Conservation (phyloP, 2,113 vertebrate species). For the Perca schrenkii region DNA sequence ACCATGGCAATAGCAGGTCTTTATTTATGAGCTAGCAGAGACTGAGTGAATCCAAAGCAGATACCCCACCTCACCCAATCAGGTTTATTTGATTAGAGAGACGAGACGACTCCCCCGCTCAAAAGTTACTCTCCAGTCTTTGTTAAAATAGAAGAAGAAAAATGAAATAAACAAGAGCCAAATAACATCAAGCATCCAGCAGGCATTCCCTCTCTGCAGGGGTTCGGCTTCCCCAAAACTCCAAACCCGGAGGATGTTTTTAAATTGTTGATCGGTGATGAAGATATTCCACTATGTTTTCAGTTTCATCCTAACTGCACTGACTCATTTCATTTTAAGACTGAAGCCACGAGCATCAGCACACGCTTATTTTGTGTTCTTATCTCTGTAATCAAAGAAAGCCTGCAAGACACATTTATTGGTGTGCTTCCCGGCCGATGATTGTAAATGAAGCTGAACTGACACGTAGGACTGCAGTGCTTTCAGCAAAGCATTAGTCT, state of each 20-base stretch:
- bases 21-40: conserved; percentile 55
- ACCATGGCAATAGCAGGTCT: background rate
- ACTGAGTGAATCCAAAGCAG: conserved; percentile 36
- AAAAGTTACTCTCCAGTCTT: conserved; percentile 22
- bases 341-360: conserved; percentile 13
- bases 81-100: conserved; percentile 40
- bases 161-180: conserved; percentile 24
- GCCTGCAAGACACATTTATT: conserved; percentile 36
- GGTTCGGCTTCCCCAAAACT: conserved; percentile 55
- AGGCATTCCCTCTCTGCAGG: conserved; percentile 49
- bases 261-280: conserved; percentile 29
- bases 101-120: conserved; percentile 5
- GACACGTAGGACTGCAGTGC: conserved; percentile 59
- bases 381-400: conserved; percentile 31
- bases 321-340: conserved; percentile 39
- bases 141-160: conserved; percentile 29
- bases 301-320: conserved; percentile 33
- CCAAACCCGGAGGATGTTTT: conserved; percentile 49
- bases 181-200: conserved; percentile 42
- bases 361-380: conserved; percentile 6
- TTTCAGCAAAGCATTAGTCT: conserved; percentile 43
- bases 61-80: conserved; percentile 22
- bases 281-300: conserved; percentile 23
- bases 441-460: conserved; percentile 59
- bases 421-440: conserved; percentile 37